Evolutionary conservation across 2,113 vertebrate genomes (phyloP).

Genomic region (Phrynocephalus versicolor): DNA sequence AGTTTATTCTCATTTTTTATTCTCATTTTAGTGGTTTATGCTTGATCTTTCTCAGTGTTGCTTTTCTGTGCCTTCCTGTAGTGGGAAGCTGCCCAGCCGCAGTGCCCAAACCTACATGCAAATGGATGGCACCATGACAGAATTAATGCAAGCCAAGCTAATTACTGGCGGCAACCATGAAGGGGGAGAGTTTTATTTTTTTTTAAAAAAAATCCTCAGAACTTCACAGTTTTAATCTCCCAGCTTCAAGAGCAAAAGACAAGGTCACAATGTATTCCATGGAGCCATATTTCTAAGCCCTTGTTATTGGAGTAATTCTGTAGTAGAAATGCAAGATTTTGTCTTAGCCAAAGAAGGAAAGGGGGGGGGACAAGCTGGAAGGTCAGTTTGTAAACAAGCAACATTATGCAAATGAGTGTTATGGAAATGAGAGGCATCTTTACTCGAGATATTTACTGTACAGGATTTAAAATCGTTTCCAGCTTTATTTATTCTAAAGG

Average conservation of each 20-base stretch:
- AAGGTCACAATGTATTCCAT: conserved; percentile 46
- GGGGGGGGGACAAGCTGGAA: not conserved
- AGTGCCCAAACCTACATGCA: not conserved
- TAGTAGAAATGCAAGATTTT: not conserved
- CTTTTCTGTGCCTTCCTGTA: not conserved
- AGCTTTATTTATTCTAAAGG: not conserved
- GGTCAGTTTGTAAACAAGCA: not conserved
- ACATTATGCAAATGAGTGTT: conserved; percentile 19
- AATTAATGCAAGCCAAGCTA: conserved; percentile 39
- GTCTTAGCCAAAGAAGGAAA: not conserved
- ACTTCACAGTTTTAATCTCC: conserved; percentile 35
- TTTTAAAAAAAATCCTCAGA: conserved; percentile 29
- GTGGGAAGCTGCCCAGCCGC: not conserved
- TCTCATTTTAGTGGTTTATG: not conserved
- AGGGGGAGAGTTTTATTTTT: not conserved
- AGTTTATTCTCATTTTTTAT: not conserved
- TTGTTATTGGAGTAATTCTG: conserved; percentile 19
- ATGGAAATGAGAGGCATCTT: not conserved
- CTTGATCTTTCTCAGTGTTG: not conserved
- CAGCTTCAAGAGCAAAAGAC: conserved; percentile 43
- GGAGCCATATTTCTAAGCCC: conserved; percentile 31
- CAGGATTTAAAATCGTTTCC: conserved; percentile 4
- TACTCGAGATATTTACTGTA: conserved; percentile 4
- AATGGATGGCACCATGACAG: not conserved
- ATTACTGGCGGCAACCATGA: conserved; percentile 24